Evolutionary conservation across 2,797 vertebrate genomes (phyloP), one percentile per base, ranked within the genome.

Genomic region (Sebastes ruberrimus): DNA sequence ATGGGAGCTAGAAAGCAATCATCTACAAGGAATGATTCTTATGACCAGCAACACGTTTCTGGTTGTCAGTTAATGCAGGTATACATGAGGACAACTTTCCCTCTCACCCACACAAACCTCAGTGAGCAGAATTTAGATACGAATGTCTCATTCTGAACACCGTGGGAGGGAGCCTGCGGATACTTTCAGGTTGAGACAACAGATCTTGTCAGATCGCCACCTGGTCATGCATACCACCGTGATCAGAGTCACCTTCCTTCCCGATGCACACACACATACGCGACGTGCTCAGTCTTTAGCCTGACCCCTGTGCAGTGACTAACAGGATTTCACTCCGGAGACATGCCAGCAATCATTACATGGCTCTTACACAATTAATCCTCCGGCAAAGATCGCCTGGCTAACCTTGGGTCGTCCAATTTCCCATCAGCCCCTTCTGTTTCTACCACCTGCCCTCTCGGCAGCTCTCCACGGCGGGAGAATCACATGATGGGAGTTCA

Each of bases 321-420:
- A 95, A 95, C 93, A 92, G 93, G 94, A 95, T 95, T 95, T 93
- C 63, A 89, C 89, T 88, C 81, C 83, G 30, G 87, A 91, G 89
- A 91, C 88, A 83, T 84, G 88, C 92, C 95, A 95, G 90, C 89
- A 89, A 95, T 95, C 95, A 95, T 95, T 94, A 94, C 93, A 92
- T 90, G 93, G 88, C 91, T 95, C 94, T 95, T 94, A 94, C 90
- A 93, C 94, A 95, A 95, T 95, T 94, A 95, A 95, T 95, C 93
- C 92, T 82, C 86, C 59, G 69, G 90, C 87, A 88, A 93, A 93
- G 89, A 93, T 92, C 64, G 80, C 83, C 83, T 79, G 78, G 90
- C 86, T 93, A 95, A 94, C 94, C 94, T 94, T 88, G 89, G 91
- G 86, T 87, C 57, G 82, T 91, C 91, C 91, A 92, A 88, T 91